These are phyloP conservation scores for Zaprionus capensis DNA, from an alignment of 1,140 invertebrate species.

Conservation along the genomic window DNA sequence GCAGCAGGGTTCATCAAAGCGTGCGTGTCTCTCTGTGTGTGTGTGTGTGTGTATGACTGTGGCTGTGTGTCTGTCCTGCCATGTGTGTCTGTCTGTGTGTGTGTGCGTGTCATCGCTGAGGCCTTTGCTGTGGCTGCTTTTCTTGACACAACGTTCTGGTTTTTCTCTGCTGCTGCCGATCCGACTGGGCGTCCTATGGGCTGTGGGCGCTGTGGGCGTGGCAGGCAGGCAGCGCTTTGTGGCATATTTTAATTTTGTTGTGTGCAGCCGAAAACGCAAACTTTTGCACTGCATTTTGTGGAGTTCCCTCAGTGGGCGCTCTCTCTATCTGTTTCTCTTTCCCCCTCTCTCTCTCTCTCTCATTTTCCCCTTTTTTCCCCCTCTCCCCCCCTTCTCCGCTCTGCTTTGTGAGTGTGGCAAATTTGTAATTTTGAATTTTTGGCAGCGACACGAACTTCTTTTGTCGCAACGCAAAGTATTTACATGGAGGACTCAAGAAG, in stretches of 20 bases:
- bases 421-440: constrained; percentile 76
- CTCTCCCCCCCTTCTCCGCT: neutral
- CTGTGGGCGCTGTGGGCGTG: constrained; percentile 4
- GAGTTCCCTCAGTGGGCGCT: neutral
- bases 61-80: constrained; percentile 38
- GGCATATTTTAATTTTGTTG: constrained; percentile 79
- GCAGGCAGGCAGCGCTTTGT: constrained; percentile 54
- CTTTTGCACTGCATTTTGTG: constrained; percentile 51
- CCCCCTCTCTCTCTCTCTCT: neutral
- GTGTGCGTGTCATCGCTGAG: constrained; percentile 52
- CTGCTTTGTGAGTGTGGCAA: constrained; percentile 51
- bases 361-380: constrained; percentile 2
- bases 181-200: neutral
- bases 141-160: constrained; percentile 58
- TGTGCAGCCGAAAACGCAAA: constrained; percentile 66
- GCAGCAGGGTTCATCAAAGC: constrained; percentile 43
- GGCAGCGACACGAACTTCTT: constrained; percentile 71
- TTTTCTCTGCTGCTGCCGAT: constrained; percentile 12
- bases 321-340: neutral
- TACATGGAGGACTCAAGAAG: constrained; percentile 47
- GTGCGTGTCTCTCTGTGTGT: neutral
- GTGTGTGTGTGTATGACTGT: constrained; percentile 37
- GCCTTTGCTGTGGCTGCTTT: constrained; percentile 73
- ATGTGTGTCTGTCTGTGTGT: neutral
- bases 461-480: constrained; percentile 63